Conservation (phyloP, 2,797 vertebrate genomes). For the Lophura swinhoii region DNA sequence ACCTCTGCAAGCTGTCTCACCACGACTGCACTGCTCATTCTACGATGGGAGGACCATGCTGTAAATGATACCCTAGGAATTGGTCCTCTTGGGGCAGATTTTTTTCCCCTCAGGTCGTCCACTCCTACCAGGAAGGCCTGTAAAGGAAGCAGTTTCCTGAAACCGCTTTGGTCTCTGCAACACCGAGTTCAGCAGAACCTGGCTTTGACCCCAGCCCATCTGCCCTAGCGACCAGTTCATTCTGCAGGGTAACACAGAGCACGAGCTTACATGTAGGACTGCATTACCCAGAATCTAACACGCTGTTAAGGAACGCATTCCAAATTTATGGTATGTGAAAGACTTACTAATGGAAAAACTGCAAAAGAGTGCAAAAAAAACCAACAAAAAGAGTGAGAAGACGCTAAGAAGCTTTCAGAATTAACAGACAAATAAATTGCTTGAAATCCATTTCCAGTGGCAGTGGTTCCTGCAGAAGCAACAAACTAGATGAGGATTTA, state of each 20-base stretch:
- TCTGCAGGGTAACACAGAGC: fast-evolving
- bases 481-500: not conserved
- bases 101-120: not conserved
- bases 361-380: not conserved
- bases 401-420: not conserved
- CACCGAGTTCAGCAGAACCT: not conserved
- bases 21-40: fast-evolving
- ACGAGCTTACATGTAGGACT: not conserved
- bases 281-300: fast-evolving
- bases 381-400: not conserved
- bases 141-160: not conserved
- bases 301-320: not conserved
- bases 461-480: not conserved
- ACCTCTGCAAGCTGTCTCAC: fast-evolving
- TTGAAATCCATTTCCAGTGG: not conserved
- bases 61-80: fast-evolving
- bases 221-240: not conserved
- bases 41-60: not conserved
- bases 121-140: fast-evolving
- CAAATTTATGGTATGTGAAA: not conserved
- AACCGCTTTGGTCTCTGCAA: not conserved
- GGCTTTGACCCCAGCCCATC: not conserved
- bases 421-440: not conserved
- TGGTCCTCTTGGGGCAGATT: not conserved
- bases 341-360: not conserved